Evolutionary conservation across 2,888 invertebrate species (phyloP).

Genomic region (Eudemis profundana): DNA sequence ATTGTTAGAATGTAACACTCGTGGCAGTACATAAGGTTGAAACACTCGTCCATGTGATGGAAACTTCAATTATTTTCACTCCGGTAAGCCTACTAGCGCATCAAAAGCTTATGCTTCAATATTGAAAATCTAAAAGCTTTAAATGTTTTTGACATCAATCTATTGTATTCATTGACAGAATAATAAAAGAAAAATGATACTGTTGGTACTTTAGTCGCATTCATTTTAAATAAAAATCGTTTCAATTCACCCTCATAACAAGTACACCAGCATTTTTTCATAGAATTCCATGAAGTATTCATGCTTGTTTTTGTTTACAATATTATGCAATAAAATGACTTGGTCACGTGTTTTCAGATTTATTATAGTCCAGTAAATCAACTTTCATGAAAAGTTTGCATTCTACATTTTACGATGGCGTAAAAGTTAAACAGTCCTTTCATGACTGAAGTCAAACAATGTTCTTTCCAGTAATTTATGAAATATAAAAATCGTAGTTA

Average conservation of each 20-base stretch:
- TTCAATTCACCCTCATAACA: background rate
- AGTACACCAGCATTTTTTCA: background rate
- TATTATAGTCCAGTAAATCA: slow-evolving; percentile 5
- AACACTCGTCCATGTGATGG: background rate
- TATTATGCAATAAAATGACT: background rate
- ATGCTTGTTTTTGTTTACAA: background rate
- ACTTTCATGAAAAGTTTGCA: slow-evolving; percentile 22
- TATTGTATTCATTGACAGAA: slow-evolving; percentile 22
- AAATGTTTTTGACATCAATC: slow-evolving; percentile 3
- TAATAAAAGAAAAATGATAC: slow-evolving; percentile 14
- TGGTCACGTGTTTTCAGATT: background rate
- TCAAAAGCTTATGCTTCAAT: slow-evolving; percentile 9
- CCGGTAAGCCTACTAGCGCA: background rate
- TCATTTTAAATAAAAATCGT: background rate
- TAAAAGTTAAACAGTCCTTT: slow-evolving; percentile 16
- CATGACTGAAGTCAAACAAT: slow-evolving; percentile 1
- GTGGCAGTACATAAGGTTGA: background rate
- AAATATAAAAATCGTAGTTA: background rate
- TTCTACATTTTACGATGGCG: slow-evolving; percentile 27
- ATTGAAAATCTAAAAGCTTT: slow-evolving; percentile 21
- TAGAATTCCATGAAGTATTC: background rate
- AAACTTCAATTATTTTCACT: slow-evolving; percentile 7
- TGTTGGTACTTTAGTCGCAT: slow-evolving; percentile 1
- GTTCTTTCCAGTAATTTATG: background rate
- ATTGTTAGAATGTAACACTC: background rate